phyloP scores from a whole-genome alignment of 1,140 invertebrate genomes.

The Archegozetes longisetosus region DNA sequence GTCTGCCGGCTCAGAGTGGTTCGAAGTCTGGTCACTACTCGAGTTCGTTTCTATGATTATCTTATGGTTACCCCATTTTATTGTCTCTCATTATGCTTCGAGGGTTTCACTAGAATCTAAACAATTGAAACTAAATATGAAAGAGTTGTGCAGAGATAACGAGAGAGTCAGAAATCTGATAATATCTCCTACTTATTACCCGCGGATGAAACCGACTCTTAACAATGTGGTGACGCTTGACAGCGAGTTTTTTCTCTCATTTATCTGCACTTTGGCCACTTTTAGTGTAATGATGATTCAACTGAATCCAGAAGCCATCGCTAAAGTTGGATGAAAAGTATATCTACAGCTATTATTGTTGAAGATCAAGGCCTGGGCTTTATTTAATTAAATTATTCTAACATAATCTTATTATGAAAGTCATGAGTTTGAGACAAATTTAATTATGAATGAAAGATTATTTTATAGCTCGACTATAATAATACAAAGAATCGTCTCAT shows the following conservation, averaged over 20 bases:
- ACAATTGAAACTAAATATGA: slow-evolving; percentile 6
- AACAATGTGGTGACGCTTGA: slow-evolving; percentile 5
- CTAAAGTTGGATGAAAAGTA: slow-evolving; percentile 7
- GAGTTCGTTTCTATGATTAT: slow-evolving; percentile 10
- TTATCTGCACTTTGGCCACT: slow-evolving; percentile 4
- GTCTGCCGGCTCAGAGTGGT: slow-evolving; percentile 9
- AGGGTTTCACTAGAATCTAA: slow-evolving; percentile 4
- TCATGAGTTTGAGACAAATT: too few relatives aligned
- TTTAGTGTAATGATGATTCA: slow-evolving; percentile 12
- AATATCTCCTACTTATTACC: background rate
- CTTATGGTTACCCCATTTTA: slow-evolving; percentile 9
- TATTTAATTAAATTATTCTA: too few relatives aligned
- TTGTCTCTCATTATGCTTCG: slow-evolving; percentile 6
- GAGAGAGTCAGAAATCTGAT: background rate
- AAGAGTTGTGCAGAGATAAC: slow-evolving; percentile 3
- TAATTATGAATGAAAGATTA: too few relatives aligned
- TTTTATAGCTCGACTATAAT: too few relatives aligned
- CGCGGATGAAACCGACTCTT: slow-evolving; percentile 8
- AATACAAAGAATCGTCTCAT: too few relatives aligned
- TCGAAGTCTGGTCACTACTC: slow-evolving; percentile 7
- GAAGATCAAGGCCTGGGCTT: too few relatives aligned
- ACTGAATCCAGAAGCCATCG: slow-evolving; percentile 3
- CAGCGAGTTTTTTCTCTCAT: slow-evolving; percentile 5
- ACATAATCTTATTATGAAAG: too few relatives aligned
- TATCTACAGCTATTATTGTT: too few relatives aligned